Conservation (phyloP, 2,888 invertebrate genomes). For the Synergus umbraculus region DNA sequence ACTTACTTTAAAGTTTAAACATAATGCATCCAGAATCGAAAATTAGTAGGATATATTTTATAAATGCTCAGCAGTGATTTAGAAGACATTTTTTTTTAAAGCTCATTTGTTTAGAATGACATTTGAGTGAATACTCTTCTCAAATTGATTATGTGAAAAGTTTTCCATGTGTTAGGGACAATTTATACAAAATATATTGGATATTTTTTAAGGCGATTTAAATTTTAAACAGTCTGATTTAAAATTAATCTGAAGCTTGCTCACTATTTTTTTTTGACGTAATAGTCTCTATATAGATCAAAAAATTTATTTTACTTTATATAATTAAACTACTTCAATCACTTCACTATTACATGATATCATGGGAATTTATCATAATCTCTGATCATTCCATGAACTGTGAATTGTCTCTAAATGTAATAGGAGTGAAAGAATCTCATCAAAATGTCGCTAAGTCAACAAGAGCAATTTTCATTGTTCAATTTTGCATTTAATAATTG, state of each 20-base stretch:
- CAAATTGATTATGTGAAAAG: background rate
- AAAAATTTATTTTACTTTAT: background rate
- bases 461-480: background rate
- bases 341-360: background rate
- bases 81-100: conserved; percentile 10
- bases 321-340: background rate
- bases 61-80: conserved; percentile 12
- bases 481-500: background rate
- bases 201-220: background rate
- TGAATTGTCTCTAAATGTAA: background rate
- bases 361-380: background rate
- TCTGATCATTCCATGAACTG: background rate
- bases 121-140: background rate
- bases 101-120: conserved; percentile 26
- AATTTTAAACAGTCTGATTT: background rate
- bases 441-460: background rate
- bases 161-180: background rate
- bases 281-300: background rate
- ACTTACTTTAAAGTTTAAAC: background rate
- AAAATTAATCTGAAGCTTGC: background rate
- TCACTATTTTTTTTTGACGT: background rate
- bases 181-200: background rate
- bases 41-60: conserved; percentile 15
- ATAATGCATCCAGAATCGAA: conserved; percentile 35
- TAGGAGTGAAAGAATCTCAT: background rate